Base-by-base conservation (phyloP, 2,113 vertebrate genomes). In the Sciurus niger region DNA sequence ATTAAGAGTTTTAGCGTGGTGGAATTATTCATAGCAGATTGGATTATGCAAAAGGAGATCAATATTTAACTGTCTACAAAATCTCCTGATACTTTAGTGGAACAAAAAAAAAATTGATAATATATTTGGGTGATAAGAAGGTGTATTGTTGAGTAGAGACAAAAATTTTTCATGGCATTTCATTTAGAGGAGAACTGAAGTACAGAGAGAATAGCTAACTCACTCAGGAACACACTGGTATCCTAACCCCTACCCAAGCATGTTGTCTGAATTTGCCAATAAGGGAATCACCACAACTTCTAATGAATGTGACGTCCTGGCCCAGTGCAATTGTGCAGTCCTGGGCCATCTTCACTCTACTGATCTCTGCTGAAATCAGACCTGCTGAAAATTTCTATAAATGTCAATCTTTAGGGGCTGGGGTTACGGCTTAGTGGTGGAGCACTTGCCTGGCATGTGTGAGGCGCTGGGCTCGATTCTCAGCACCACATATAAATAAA, bases 101-200 rank as follows among this genome's bases (percentile, higher is more conserved):
- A 80, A 58, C n/a, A 65, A 86, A 93, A 20, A 37, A 63, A 48
- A 48, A 48, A 48, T 43, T 73, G 22, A 89, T 48, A 93, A 97
- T 70, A 83, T 80, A 86, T 48, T 40, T 83, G 34, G 77, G 25
- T 55, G 94, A 43, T 25, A 86, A 78, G 51, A 82, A 84, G 84
- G 40, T 8, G 83, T 37, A 17, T 30, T 82, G 7, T n/a, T 74
- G 25, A n/a, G 55, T 63, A 90, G 77, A 14, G 13, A 30, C 1
- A 86, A 85, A 63, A 72, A 84, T 74, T 58, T 60, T 84, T 65
- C 24, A 88, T 65, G 6, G 4, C 1, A 89, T 85, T 98, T 97
- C 53, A 97, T 0, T 92, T 32, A 63, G 40, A 94, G 63, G n/a
- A 76, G 94, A 93, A 78, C 32, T n/a, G 34, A 94, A 60, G 2